These are phyloP conservation scores for Andrena praecox DNA, from an alignment of 2,888 invertebrate genomes.

Conservation along the genomic window DNA sequence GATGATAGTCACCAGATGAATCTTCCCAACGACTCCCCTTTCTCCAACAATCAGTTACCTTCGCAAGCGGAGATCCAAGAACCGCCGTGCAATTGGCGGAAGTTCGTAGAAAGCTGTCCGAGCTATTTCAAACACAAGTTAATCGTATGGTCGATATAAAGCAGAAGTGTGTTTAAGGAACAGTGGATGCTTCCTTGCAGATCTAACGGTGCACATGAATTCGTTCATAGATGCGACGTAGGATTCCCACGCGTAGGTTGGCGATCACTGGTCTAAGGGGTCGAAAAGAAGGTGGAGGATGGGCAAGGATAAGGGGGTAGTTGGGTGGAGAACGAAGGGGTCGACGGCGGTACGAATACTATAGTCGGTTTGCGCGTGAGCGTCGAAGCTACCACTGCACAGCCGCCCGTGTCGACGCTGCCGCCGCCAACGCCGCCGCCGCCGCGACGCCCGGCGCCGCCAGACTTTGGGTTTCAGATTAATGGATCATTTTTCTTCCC, in stretches of 20 bases:
- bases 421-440: conserved; percentile 75
- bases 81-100: too few species aligned
- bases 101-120: too few species aligned
- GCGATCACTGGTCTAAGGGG: conserved; percentile 58
- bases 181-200: neutral
- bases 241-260: conserved; percentile 33
- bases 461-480: conserved; percentile 92
- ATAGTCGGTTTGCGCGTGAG: conserved; percentile 73
- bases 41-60: too few species aligned
- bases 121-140: too few species aligned
- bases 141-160: too few species aligned
- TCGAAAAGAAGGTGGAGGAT: conserved; percentile 51
- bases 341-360: conserved; percentile 54
- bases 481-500: conserved; percentile 93
- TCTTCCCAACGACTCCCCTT: too few species aligned
- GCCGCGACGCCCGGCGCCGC: conserved; percentile 88
- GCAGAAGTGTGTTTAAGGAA: neutral
- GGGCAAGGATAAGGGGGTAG: conserved; percentile 31
- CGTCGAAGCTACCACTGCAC: conserved; percentile 72
- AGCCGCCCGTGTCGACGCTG: conserved; percentile 65
- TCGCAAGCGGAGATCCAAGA: too few species aligned
- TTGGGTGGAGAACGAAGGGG: conserved; percentile 46
- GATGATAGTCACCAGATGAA: too few species aligned
- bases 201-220: neutral
- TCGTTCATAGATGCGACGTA: neutral